phyloP scores from a whole-genome alignment of 2,797 vertebrate genomes.

The Champsocephalus gunnari region DNA sequence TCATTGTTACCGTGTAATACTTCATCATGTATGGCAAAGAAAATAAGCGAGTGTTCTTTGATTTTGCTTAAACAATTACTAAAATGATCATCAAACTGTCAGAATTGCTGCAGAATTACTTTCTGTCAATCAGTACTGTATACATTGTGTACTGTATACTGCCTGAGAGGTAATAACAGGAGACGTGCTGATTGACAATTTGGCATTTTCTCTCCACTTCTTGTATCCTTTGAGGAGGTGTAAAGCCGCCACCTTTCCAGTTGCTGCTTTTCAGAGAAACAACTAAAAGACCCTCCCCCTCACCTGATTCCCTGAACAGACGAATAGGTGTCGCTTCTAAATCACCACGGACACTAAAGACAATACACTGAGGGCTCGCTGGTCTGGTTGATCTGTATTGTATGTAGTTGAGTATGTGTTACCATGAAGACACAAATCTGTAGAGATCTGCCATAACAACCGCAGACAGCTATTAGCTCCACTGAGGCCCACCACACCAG shows the following conservation, averaged over 20 bases:
- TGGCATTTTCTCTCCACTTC: not conserved
- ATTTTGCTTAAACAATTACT: not conserved
- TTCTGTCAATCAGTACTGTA: not conserved
- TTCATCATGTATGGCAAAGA: not conserved
- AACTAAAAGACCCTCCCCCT: constrained; percentile 26
- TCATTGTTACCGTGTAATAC: no score
- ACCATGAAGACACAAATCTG: constrained; percentile 61
- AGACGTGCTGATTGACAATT: not conserved
- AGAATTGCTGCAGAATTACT: not conserved
- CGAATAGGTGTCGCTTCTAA: constrained; percentile 17
- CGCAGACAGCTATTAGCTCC: constrained; percentile 38
- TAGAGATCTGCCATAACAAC: constrained; percentile 61
- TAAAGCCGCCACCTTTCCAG: constrained; percentile 6
- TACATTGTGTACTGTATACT: not conserved
- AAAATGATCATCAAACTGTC: no score
- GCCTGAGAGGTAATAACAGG: not conserved
- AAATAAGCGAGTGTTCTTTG: not conserved
- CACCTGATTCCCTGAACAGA: constrained; percentile 33
- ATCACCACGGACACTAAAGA: constrained; percentile 39
- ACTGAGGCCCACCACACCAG: constrained; percentile 21
- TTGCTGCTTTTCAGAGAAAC: constrained; percentile 17
- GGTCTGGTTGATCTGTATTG: constrained; percentile 31
- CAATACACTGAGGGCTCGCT: constrained; percentile 31
- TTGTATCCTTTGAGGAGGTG: not conserved
- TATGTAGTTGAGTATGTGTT: constrained; percentile 30